These are phyloP conservation scores for Coluber constrictor DNA, from an alignment of 2,797 vertebrate species.

Conservation along the genomic window DNA sequence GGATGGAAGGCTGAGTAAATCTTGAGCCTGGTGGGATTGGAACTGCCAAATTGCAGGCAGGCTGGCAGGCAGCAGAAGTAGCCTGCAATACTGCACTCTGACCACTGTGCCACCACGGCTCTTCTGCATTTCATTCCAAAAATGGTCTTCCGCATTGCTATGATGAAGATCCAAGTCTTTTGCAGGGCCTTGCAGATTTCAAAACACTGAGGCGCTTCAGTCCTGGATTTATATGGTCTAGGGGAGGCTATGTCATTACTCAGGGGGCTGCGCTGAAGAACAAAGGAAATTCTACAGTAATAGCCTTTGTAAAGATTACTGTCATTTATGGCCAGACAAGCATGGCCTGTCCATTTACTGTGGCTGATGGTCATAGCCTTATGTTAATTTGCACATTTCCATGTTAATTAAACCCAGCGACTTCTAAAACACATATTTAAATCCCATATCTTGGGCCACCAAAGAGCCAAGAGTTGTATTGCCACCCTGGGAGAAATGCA, in stretches of 20 bases:
- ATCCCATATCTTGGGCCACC: not conserved
- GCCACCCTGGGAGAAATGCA: not conserved
- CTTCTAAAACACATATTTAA: not conserved
- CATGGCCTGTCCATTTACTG: not conserved
- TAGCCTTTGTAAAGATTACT: conserved; percentile 17
- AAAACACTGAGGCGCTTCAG: conserved; percentile 37
- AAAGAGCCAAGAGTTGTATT: no score
- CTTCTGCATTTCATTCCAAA: no score
- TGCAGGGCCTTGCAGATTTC: conserved; percentile 37
- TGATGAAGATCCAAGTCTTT: conserved; percentile 27
- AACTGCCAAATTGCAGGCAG: no score
- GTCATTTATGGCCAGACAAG: not conserved
- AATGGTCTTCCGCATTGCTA: conserved; percentile 37
- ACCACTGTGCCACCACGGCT: no score
- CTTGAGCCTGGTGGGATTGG: no score
- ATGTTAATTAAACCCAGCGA: not conserved
- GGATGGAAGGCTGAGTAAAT: no score
- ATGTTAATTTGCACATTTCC: not conserved
- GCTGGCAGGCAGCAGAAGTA: no score
- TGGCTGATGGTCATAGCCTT: not conserved
- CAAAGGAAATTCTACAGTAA: conserved; percentile 30
- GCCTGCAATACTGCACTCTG: no score
- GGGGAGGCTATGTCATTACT: conserved; percentile 21
- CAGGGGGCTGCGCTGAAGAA: conserved; percentile 35
- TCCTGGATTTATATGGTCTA: conserved; percentile 32